Evolutionary conservation across 2,113 vertebrate genomes (phyloP).

Genomic region (Orthochromis malagaraziensis): DNA sequence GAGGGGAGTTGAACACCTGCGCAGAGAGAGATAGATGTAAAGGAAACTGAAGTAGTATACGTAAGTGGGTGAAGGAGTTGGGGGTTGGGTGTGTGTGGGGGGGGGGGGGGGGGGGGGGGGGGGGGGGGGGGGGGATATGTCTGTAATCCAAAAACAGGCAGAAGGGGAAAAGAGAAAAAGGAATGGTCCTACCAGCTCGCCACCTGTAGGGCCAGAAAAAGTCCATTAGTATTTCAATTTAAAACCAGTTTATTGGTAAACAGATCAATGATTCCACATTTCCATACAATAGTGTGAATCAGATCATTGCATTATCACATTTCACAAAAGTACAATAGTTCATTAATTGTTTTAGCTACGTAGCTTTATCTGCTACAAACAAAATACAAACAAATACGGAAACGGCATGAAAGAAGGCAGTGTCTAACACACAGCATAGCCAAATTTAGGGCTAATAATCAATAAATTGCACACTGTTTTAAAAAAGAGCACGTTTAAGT

Average conservation of each 20-base stretch:
- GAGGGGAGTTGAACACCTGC: neutral
- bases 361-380: neutral
- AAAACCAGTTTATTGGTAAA: neutral
- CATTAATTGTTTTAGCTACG: neutral
- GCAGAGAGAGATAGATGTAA: neutral
- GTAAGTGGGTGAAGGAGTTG: slow-evolving; percentile 17
- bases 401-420: neutral
- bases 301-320: neutral
- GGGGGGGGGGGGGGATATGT: neutral
- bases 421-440: neutral
- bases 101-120: neutral
- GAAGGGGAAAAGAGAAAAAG: neutral
- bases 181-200: neutral
- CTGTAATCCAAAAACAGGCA: neutral
- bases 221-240: neutral
- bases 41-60: slow-evolving; percentile 18
- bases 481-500: neutral
- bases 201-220: neutral
- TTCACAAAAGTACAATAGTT: neutral
- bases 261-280: neutral
- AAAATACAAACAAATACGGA: neutral
- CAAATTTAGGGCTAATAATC: neutral
- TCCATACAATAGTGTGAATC: neutral
- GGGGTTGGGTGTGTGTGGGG: neutral
- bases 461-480: neutral